Conservation (phyloP, 2,888 invertebrate genomes). For the Anoncus sp. region DNA sequence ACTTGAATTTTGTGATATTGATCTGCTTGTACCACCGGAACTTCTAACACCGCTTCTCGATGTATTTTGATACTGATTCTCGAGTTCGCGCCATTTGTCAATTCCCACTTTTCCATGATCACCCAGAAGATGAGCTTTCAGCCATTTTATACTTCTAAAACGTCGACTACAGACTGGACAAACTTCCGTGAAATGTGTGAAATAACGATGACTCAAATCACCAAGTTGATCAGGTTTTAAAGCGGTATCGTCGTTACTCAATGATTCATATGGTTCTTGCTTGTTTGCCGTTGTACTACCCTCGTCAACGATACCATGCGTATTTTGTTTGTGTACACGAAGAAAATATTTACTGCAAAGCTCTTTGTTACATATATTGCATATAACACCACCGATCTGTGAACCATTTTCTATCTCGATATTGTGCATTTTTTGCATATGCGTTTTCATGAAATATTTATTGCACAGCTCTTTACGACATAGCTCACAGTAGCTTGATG, state of each 20-base stretch:
- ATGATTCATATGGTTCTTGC: constrained; percentile 75
- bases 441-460: constrained; percentile 99
- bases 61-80: constrained; percentile 83
- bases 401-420: constrained; percentile 97
- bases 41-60: constrained; percentile 77
- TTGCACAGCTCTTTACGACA: constrained; percentile 99
- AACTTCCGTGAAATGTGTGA: constrained; percentile 89
- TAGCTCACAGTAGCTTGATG: constrained; percentile 97
- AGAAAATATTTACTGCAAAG: constrained; percentile 99
- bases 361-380: constrained; percentile 99
- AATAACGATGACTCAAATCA: constrained; percentile 87
- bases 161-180: constrained; percentile 94
- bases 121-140: constrained; percentile 93
- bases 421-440: constrained; percentile 99
- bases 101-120: constrained; percentile 91
- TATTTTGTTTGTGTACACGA: constrained; percentile 98
- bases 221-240: constrained; percentile 85
- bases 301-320: constrained; percentile 97
- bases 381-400: constrained; percentile 96
- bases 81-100: constrained; percentile 87
- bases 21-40: constrained; percentile 73
- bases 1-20: constrained; percentile 80
- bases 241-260: constrained; percentile 81
- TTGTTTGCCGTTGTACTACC: constrained; percentile 83
- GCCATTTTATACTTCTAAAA: constrained; percentile 94